Conservation (phyloP, 2,797 vertebrate genomes). For the Loris lydekkerianus region DNA sequence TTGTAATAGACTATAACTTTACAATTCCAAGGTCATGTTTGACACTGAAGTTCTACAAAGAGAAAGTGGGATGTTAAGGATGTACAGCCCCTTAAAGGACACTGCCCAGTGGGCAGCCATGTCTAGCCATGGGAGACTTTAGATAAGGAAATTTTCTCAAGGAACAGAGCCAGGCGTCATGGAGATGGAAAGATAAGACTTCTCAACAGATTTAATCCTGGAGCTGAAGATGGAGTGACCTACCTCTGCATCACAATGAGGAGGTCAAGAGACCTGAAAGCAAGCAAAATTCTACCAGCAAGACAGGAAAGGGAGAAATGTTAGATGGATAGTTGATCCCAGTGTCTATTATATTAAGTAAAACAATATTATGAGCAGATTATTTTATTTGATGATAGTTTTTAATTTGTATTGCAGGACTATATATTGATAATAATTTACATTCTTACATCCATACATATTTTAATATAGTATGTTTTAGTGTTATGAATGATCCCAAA, state of each 20-base stretch:
- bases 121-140: not conserved
- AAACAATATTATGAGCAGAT: not conserved
- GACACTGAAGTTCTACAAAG: not conserved
- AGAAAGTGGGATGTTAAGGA: not conserved
- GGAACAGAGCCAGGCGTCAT: not conserved
- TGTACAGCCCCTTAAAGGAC: not conserved
- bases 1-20: not conserved
- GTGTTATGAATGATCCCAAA: not conserved
- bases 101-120: not conserved
- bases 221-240: not conserved
- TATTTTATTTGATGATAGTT: not conserved
- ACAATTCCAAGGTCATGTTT: not conserved
- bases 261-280: not conserved
- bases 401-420: conserved; percentile 12
- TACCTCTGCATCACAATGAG: not conserved
- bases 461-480: not conserved
- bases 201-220: not conserved
- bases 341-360: not conserved
- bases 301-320: not conserved
- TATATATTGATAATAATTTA: not conserved
- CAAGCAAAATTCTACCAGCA: not conserved
- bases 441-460: not conserved
- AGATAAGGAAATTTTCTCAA: not conserved
- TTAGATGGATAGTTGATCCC: not conserved
- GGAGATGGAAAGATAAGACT: not conserved